Conservation (phyloP, 2,113 vertebrate species). For the Panurus biarmicus region DNA sequence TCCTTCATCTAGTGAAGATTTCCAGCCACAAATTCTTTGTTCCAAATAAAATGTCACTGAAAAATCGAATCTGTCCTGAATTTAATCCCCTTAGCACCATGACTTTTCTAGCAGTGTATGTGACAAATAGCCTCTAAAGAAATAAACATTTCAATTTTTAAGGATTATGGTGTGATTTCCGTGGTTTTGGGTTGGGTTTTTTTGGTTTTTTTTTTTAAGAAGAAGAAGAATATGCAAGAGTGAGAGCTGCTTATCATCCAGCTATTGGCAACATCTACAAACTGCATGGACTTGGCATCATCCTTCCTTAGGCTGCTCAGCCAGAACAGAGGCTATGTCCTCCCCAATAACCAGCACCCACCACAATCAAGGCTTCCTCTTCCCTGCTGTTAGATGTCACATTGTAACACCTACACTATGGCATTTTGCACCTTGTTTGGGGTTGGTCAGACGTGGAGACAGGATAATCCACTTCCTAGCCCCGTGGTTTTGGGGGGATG, state of each 20-base stretch:
- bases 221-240: neutral
- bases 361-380: neutral
- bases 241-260: neutral
- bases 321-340: neutral
- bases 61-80: neutral
- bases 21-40: neutral
- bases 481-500: accelerated
- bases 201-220: neutral
- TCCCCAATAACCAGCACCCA: neutral
- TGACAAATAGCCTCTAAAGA: neutral
- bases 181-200: no score
- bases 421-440: neutral
- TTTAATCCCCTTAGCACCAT: neutral
- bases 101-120: neutral
- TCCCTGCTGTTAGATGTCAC: neutral
- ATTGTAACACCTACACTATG: accelerated
- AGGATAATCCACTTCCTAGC: neutral
- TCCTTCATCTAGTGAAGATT: neutral
- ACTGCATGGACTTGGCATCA: neutral
- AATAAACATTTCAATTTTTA: neutral
- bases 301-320: neutral
- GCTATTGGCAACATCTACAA: neutral
- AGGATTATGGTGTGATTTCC: neutral
- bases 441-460: neutral
- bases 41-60: slow-evolving; percentile 6